Conservation (phyloP, 2,113 vertebrate genomes). For the Amazona vittata region DNA sequence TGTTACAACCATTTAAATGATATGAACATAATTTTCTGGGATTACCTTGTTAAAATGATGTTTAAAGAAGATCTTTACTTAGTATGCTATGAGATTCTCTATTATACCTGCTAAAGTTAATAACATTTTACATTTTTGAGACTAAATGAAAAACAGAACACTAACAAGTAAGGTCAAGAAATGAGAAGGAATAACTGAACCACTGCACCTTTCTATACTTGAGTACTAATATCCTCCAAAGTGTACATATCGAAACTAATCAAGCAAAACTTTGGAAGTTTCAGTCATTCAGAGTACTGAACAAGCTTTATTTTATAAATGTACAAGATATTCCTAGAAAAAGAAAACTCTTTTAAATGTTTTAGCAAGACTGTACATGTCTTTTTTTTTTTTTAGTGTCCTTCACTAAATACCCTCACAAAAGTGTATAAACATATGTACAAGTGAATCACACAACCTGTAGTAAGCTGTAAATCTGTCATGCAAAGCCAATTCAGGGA, state of each 20-base stretch:
- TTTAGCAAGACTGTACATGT: background rate
- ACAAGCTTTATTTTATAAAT: background rate
- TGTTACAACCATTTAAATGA: slow-evolving; percentile 69
- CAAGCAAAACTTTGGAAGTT: slow-evolving; percentile 28
- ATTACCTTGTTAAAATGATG: slow-evolving; percentile 72
- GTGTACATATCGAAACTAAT: slow-evolving; percentile 48
- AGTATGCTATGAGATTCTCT: slow-evolving; percentile 26
- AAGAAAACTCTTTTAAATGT: slow-evolving; percentile 3
- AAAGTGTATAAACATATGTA: background rate
- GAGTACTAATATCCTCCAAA: slow-evolving; percentile 43
- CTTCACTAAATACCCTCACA: background rate
- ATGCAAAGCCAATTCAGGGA: background rate
- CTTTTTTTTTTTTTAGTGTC: background rate
- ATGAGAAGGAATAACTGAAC: background rate
- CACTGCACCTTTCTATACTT: background rate
- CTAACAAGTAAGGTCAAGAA: background rate
- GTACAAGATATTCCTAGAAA: background rate
- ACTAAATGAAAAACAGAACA: slow-evolving; percentile 63
- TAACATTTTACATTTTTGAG: slow-evolving; percentile 50
- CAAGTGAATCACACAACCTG: background rate
- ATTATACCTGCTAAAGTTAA: slow-evolving; percentile 66
- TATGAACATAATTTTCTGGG: slow-evolving; percentile 69
- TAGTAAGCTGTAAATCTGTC: background rate
- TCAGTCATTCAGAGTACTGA: slow-evolving; percentile 8
- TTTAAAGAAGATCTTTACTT: slow-evolving; percentile 73